Percentiles rank a stretch among this genome's conserved stretches.
phyloP scores from a whole-genome alignment of 2,113 vertebrate genomes.

The Callochromis pleurospilus region DNA sequence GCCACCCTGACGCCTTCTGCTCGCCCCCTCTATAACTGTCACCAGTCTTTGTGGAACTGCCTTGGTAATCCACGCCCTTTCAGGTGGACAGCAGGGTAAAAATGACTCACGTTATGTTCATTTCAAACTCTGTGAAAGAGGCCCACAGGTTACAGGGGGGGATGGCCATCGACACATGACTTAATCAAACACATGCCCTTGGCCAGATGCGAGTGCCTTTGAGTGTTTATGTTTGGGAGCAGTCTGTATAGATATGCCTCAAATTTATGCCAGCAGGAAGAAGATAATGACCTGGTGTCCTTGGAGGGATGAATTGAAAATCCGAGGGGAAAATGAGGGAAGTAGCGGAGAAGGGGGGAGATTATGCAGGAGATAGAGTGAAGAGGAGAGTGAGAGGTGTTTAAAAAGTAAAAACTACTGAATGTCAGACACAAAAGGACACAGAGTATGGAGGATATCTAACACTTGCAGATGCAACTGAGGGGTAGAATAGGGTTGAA shows the following conservation, averaged over 20 bases:
- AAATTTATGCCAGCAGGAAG: slow-evolving; percentile 19
- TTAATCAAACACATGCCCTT: neutral
- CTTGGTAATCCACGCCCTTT: neutral
- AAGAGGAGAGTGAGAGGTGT: neutral
- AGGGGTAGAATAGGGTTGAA: neutral
- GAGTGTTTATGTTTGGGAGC: neutral
- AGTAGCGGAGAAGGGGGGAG: neutral
- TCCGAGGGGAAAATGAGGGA: neutral
- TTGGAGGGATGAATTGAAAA: slow-evolving; percentile 22
- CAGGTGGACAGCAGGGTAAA: neutral
- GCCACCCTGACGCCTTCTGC: slow-evolving; percentile 12
- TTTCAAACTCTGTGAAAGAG: neutral
- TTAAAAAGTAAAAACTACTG: neutral
- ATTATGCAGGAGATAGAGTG: slow-evolving; percentile 9
- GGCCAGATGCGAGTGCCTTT: neutral
- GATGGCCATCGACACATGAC: neutral
- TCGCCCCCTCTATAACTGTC: neutral
- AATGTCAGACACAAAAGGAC: neutral
- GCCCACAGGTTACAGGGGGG: neutral
- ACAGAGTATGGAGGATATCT: neutral
- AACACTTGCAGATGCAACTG: neutral
- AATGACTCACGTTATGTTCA: neutral
- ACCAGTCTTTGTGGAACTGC: neutral
- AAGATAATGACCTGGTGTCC: slow-evolving; percentile 36
- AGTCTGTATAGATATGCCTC: neutral